Evolutionary conservation across 2,113 vertebrate species (phyloP).

Genomic region (Vidua chalybeata): DNA sequence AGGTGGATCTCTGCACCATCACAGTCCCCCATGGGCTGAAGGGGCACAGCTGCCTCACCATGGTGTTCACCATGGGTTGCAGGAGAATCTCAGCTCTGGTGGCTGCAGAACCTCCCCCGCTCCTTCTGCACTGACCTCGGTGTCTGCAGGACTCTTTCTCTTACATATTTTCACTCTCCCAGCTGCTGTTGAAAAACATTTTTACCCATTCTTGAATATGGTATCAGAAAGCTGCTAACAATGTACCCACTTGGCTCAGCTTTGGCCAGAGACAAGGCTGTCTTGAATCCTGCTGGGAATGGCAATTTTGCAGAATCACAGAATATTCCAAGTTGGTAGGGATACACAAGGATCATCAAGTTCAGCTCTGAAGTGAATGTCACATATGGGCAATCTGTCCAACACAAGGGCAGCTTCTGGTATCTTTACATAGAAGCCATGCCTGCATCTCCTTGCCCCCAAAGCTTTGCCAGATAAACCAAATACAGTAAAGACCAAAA

Average conservation of each 20-base stretch:
- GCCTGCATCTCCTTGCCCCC: neutral
- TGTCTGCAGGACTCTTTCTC: neutral
- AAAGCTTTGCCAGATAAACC: neutral
- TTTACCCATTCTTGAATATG: neutral
- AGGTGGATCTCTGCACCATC: neutral
- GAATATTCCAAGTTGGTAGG: neutral
- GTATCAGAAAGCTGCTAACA: neutral
- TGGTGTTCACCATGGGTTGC: neutral
- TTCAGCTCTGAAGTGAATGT: neutral
- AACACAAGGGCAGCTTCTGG: neutral
- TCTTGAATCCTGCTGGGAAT: neutral
- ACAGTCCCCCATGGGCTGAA: neutral
- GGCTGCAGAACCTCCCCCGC: neutral
- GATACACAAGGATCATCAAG: neutral
- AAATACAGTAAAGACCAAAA: neutral
- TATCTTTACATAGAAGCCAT: neutral
- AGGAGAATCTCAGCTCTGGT: neutral
- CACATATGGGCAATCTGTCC: neutral
- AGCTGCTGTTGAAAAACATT: neutral
- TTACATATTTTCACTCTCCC: neutral
- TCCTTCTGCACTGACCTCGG: neutral
- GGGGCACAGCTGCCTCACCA: neutral
- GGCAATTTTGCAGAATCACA: neutral
- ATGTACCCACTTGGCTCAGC: accelerated
- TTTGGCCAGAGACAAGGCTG: neutral